Evolutionary conservation across 2,888 invertebrate species (phyloP), one percentile per base, ranked within the genome.

Genomic region (Heliconius ismenius): DNA sequence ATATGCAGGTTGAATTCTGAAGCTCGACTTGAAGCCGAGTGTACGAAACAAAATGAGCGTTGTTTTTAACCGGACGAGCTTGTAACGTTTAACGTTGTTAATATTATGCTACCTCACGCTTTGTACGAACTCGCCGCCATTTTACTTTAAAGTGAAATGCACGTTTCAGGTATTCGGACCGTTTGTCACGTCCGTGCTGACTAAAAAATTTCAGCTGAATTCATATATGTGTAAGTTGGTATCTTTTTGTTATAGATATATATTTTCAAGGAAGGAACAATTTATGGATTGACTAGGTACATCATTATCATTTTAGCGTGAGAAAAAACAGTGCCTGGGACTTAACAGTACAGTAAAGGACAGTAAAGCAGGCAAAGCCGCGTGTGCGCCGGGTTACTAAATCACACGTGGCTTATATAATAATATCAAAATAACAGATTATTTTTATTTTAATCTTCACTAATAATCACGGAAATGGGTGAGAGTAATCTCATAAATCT

Each of bases 91-190:
- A 79, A 74, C 36, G 70, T 77, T 77, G 73, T 79, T 77, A 75
- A 73, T 60, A 76, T 77, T 77, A 79, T 80, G 76, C 77, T 76
- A 26, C 69, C 77, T 73, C 80, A 80, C 77, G 77, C 73, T 75
- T 77, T 68, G 26, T 73, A 76, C 65, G 70, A 75, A 39, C 75
- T 28, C 49, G 60, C 60, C 65, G 70, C 68, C 63, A 79, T 76
- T 76, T 76, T 78, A 65, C 36, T 72, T 78, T 75, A 77, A 69
- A 69, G 64, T 49, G 73, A 76, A 76, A 73, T 76, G 43, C 72
- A 73, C 70, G 65, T 74, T 79, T 76, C 58, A 72, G 76, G 67
- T 63, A 79, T 77, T 73, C 62, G 69, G 60, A 26, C 54, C 63
- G 64, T 62, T 68, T 74, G 70, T 79, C 77, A 75, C 32, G 72